A percentile compares a stretch with the other conserved stretches of the same genome.
phyloP scores from a whole-genome alignment of 2,113 vertebrate species.

The chimpanzee (Pan troglodytes) region NHGRI_mPanTro3-v2.1_pri NC_072412.2:85445001-85445500 shows the following conservation, averaged over 20 bases:
- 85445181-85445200: slow-evolving; percentile 87
- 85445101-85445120: slow-evolving; percentile 79
- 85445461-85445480: slow-evolving; percentile 57
- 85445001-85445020: slow-evolving; percentile 87
- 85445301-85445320: slow-evolving; percentile 87
- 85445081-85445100: slow-evolving; percentile 86
- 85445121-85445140: slow-evolving; percentile 85
- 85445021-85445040: slow-evolving; percentile 89
- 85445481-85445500: slow-evolving; percentile 60
- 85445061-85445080: slow-evolving; percentile 87
- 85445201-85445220: slow-evolving; percentile 85
- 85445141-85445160: slow-evolving; percentile 87
- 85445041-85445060: slow-evolving; percentile 88
- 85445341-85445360: slow-evolving; percentile 89
- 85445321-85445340: slow-evolving; percentile 86
- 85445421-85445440: slow-evolving; percentile 61
- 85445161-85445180: slow-evolving; percentile 81
- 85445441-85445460: slow-evolving; percentile 72
- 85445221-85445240: slow-evolving; percentile 86
- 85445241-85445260: slow-evolving; percentile 90
- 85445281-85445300: slow-evolving; percentile 89
- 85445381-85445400: slow-evolving; percentile 85
- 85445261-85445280: slow-evolving; percentile 87
- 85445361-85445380: slow-evolving; percentile 86
- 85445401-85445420: slow-evolving; percentile 79